These are phyloP conservation scores for Noctua janthe DNA, from an alignment of 2,888 invertebrate genomes.

Conservation along the genomic window DNA sequence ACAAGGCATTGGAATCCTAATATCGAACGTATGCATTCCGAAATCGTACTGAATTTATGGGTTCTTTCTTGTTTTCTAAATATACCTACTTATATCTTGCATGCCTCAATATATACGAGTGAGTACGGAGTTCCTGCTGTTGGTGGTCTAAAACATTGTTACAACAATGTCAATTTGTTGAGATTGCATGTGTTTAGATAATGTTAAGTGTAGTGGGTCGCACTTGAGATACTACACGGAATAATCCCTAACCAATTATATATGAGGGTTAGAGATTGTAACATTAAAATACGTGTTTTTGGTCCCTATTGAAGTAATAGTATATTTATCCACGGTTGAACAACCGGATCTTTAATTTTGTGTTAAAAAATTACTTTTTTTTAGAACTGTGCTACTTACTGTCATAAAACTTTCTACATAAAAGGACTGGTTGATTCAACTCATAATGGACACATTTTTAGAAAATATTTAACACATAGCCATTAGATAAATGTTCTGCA, in stretches of 20 bases:
- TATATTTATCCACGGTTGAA: conserved; percentile 30
- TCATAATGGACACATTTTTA: conserved; percentile 28
- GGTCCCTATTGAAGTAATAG: conserved; percentile 18
- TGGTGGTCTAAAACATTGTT: conserved; percentile 65
- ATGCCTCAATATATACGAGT: conserved; percentile 38
- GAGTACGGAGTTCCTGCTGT: conserved; percentile 43
- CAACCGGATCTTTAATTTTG: neutral
- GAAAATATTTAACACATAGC: conserved; percentile 47
- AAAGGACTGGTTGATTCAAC: conserved; percentile 7
- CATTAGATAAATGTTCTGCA: conserved; percentile 62
- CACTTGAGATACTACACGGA: conserved; percentile 24
- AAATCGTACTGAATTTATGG: conserved; percentile 69
- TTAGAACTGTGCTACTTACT: neutral
- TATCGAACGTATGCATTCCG: conserved; percentile 74
- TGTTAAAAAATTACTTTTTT: neutral
- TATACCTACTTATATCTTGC: conserved; percentile 52
- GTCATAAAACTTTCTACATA: neutral
- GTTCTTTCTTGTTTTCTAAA: conserved; percentile 45
- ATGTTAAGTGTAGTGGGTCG: conserved; percentile 46
- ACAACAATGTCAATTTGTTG: conserved; percentile 75
- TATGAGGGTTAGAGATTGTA: neutral
- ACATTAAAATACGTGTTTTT: conserved; percentile 31
- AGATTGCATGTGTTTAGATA: conserved; percentile 54
- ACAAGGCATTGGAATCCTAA: conserved; percentile 27
- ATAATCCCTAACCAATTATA: conserved; percentile 7